Evolutionary conservation across 2,888 invertebrate genomes (phyloP).

Genomic region (Eilema griseolum): DNA sequence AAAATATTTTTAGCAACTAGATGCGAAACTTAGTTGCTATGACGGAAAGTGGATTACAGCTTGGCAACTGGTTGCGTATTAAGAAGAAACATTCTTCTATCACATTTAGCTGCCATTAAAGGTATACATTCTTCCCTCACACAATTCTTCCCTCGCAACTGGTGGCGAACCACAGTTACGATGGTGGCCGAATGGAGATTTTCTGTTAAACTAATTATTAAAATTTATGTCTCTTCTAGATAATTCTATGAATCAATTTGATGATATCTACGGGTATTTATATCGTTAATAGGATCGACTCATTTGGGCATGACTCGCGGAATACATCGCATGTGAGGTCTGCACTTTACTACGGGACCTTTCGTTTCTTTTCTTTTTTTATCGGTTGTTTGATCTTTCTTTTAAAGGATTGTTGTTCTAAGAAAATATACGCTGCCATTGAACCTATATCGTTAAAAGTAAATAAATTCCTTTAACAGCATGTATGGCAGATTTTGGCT

Average conservation of each 20-base stretch:
- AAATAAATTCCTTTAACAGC: neutral
- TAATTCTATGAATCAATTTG: conserved; percentile 32
- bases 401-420: neutral
- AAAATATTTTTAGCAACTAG: no score
- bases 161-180: no score
- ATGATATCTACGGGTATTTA: conserved; percentile 68
- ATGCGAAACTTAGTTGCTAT: no score
- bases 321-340: conserved; percentile 77
- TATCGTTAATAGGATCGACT: conserved; percentile 80
- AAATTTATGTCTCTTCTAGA: conserved; percentile 39
- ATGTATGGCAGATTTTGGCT: neutral
- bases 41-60: no score
- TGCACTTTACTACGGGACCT: conserved; percentile 19
- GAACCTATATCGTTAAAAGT: neutral
- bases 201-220: neutral
- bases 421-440: neutral
- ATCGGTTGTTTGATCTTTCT: conserved; percentile 11
- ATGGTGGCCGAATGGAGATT: no score
- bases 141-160: no score
- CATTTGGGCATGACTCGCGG: conserved; percentile 80
- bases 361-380: conserved; percentile 4
- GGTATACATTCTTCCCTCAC: no score
- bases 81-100: no score
- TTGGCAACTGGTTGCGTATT: no score
- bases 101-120: no score